phyloP scores from a whole-genome alignment of 2,797 vertebrate species.

The Liasis olivaceus region DNA sequence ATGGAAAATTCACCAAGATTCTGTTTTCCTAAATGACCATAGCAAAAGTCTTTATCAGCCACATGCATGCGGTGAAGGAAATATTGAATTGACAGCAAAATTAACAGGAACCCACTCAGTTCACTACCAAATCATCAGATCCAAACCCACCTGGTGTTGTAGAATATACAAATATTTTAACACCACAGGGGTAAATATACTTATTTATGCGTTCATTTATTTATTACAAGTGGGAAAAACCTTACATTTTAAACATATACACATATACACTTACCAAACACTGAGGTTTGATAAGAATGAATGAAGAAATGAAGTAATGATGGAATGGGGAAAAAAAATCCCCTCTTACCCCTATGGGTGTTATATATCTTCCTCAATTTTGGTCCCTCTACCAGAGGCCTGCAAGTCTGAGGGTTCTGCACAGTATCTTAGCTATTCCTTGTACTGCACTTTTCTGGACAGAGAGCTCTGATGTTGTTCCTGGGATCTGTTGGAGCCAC shows the following conservation, averaged over 20 bases:
- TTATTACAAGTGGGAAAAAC: not conserved
- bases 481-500: too few relatives aligned
- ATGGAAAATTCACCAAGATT: conserved; percentile 28
- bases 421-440: too few relatives aligned
- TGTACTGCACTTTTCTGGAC: too few relatives aligned
- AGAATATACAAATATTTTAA: not conserved
- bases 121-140: not conserved
- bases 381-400: too few relatives aligned
- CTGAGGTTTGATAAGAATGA: not conserved
- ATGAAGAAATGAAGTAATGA: too few relatives aligned
- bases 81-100: not conserved
- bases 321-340: too few relatives aligned
- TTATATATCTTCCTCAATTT: too few relatives aligned
- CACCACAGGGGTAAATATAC: not conserved
- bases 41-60: not conserved
- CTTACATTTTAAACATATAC: not conserved
- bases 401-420: too few relatives aligned
- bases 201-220: not conserved
- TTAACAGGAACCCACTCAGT: not conserved
- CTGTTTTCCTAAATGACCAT: not conserved
- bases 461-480: too few relatives aligned
- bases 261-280: not conserved
- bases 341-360: too few relatives aligned
- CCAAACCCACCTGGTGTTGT: not conserved
- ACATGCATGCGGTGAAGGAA: not conserved